Evolutionary conservation across 2,888 invertebrate genomes (phyloP).

Genomic region (Eupithecia exiguata): DNA sequence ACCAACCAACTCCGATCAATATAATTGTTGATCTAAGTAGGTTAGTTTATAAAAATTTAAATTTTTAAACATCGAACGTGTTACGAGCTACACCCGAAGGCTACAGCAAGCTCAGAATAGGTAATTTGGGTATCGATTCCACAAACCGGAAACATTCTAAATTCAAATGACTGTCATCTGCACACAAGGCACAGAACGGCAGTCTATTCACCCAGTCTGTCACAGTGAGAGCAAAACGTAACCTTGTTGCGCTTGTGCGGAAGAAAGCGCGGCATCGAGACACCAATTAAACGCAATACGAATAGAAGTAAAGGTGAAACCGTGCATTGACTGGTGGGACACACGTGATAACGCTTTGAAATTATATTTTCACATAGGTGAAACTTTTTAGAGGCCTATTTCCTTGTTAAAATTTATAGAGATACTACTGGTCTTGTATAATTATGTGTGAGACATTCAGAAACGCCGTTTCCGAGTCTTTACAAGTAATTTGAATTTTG

Average conservation of each 20-base stretch:
- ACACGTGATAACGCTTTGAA: slow-evolving; percentile 21
- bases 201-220: slow-evolving; percentile 54
- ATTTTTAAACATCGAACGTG: not conserved
- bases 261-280: slow-evolving; percentile 76
- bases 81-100: not conserved
- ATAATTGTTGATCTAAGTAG: not conserved
- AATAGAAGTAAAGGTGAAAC: slow-evolving; percentile 63
- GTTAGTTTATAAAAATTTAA: not conserved
- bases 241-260: slow-evolving; percentile 71
- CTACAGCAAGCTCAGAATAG: not conserved
- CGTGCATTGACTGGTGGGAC: slow-evolving; percentile 40
- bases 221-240: slow-evolving; percentile 59
- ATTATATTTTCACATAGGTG: slow-evolving; percentile 27
- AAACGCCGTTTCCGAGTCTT: no score
- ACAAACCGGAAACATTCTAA: slow-evolving; percentile 40
- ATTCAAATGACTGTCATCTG: slow-evolving; percentile 37
- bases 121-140: slow-evolving; percentile 6
- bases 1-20: not conserved
- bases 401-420: not conserved
- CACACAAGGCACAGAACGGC: slow-evolving; percentile 27
- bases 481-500: no score
- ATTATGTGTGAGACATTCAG: not conserved
- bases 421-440: not conserved
- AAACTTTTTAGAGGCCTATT: slow-evolving; percentile 8
- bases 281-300: slow-evolving; percentile 68